Percentiles rank a stretch among this genome's conserved stretches.
Conservation (phyloP, 2,888 invertebrate genomes). For the Drosophila barbarae region DNA sequence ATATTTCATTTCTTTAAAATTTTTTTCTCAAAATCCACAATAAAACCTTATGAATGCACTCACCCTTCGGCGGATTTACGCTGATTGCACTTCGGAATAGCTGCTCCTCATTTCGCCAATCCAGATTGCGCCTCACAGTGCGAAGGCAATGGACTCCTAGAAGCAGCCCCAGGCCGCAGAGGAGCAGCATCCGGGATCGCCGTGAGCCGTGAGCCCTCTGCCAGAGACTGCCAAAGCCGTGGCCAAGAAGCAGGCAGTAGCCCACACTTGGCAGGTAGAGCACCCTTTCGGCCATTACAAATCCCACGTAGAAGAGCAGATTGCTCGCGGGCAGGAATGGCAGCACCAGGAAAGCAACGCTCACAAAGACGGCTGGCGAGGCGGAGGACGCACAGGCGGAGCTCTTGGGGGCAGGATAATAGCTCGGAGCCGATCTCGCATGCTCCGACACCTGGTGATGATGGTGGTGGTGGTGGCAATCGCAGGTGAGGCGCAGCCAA, state of each 20-base stretch:
- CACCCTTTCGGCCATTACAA: conserved; percentile 97
- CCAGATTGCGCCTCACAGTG: conserved; percentile 90
- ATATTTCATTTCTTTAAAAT: not conserved
- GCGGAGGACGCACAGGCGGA: not conserved
- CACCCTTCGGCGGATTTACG: conserved; percentile 98
- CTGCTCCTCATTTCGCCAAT: conserved; percentile 96
- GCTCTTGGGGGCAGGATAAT: not conserved
- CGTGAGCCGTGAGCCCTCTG: conserved; percentile 7
- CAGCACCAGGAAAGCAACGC: conserved; percentile 86
- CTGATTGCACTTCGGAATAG: conserved; percentile 93
- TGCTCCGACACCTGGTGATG: conserved; percentile 62
- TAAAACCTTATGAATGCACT: conserved; percentile 17
- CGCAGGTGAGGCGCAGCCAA: conserved; percentile 82
- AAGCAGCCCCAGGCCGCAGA: conserved; percentile 80
- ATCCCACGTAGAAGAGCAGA: conserved; percentile 98
- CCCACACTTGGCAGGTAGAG: conserved; percentile 98
- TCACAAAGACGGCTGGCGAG: conserved; percentile 10
- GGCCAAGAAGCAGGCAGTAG: conserved; percentile 92
- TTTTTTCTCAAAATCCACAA: not conserved
- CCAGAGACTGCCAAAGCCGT: conserved; percentile 83
- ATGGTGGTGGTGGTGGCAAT: conserved; percentile 82
- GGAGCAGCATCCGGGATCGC: conserved; percentile 31
- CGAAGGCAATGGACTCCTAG: conserved; percentile 86
- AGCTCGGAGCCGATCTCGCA: conserved; percentile 10
- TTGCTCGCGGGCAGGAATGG: conserved; percentile 98